A percentile compares a stretch with the other conserved stretches of the same genome.
Evolutionary conservation across 30 jellyfish, hydroid and myxozoan species (phyloP).

Genomic region (Aurelia coerulea): DNA sequence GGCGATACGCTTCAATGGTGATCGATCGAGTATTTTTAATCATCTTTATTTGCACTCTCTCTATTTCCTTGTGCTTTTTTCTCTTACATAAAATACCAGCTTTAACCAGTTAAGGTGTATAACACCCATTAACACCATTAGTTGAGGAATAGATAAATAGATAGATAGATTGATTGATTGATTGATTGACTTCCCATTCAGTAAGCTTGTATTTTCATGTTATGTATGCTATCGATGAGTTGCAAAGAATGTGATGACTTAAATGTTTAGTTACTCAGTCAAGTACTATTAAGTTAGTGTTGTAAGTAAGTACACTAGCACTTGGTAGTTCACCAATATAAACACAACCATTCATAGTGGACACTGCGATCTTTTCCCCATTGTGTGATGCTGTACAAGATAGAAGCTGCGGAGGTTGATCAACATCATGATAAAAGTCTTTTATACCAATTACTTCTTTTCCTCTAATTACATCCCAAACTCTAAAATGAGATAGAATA

Average conservation of each 20-base stretch:
- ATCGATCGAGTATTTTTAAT: constrained; percentile 72
- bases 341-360: constrained; percentile 52
- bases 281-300: too few relatives aligned
- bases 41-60: constrained; percentile 47
- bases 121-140: too few relatives aligned
- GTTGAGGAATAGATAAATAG: too few relatives aligned
- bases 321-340: background rate
- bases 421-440: constrained; percentile 12
- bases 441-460: constrained; percentile 11
- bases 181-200: too few relatives aligned
- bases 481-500: background rate
- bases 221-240: too few relatives aligned
- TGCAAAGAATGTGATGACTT: too few relatives aligned
- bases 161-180: too few relatives aligned
- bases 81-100: constrained; percentile 45
- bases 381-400: constrained; percentile 43
- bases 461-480: constrained; percentile 49
- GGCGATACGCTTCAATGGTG: constrained; percentile 79
- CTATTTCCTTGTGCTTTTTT: constrained; percentile 46
- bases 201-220: too few relatives aligned
- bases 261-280: too few relatives aligned
- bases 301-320: too few relatives aligned
- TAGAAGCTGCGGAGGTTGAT: constrained; percentile 37
- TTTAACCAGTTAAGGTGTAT: background rate
- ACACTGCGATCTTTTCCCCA: constrained; percentile 43